These are phyloP conservation scores for Erethizon dorsatum DNA, from an alignment of 2,797 vertebrate genomes.

Conservation along the genomic window DNA sequence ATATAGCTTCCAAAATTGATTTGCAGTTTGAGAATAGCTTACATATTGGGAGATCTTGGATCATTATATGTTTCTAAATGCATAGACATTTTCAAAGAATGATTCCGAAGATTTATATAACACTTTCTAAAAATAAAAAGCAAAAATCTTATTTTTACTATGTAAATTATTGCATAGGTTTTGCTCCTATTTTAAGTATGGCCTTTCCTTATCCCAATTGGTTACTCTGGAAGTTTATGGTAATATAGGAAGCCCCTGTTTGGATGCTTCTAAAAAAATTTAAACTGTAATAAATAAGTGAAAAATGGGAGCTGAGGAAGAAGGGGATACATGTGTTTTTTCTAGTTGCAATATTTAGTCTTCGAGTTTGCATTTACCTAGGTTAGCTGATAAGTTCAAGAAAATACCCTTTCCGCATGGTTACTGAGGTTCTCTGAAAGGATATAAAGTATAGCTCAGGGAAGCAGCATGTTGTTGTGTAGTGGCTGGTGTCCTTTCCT, in stretches of 20 bases:
- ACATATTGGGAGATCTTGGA: conserved; percentile 44
- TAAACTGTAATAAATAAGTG: conserved; percentile 41
- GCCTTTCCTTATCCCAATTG: not conserved
- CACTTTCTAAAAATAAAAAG: conserved; percentile 62
- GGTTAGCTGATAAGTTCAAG: conserved; percentile 36
- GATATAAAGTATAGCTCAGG: not conserved
- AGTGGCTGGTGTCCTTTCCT: not conserved
- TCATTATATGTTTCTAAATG: conserved; percentile 52
- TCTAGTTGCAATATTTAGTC: conserved; percentile 1
- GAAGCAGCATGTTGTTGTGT: not conserved
- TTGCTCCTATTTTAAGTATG: conserved; percentile 44
- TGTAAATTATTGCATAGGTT: conserved; percentile 60
- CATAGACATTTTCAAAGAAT: conserved; percentile 43
- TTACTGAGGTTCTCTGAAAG: not conserved
- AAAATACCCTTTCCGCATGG: not conserved
- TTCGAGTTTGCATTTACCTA: conserved; percentile 60
- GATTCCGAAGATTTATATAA: conserved; percentile 61
- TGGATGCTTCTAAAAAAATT: conserved; percentile 52
- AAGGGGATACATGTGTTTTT: not conserved
- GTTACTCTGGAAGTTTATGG: conserved; percentile 52
- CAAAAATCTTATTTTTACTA: conserved; percentile 44
- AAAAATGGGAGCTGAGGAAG: not conserved
- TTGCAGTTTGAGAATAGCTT: conserved; percentile 25
- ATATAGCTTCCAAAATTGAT: conserved; percentile 55
- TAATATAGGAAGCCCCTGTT: conserved; percentile 42